phyloP scores from a whole-genome alignment of 2,797 vertebrate genomes.

The Phalanger gymnotis region DNA sequence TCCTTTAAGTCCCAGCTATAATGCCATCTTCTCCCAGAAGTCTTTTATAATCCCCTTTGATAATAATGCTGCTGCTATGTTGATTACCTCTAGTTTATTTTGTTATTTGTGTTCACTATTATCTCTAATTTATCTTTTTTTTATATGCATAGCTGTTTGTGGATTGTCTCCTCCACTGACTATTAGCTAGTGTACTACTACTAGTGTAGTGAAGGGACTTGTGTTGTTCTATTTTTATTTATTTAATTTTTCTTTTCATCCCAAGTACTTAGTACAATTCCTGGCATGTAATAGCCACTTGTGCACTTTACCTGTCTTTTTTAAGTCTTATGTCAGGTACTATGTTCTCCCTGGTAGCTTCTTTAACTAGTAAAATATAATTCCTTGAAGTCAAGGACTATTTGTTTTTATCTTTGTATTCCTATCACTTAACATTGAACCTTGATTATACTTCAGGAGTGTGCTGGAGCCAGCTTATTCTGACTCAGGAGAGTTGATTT shows the following conservation, averaged over 20 bases:
- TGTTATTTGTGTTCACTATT: neutral
- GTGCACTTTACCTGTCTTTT: neutral
- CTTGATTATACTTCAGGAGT: neutral
- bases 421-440: neutral
- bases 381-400: neutral
- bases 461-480: neutral
- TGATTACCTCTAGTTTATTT: neutral
- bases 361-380: neutral
- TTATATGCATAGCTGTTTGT: neutral
- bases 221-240: neutral
- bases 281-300: neutral
- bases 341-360: neutral
- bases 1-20: neutral
- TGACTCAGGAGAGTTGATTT: neutral
- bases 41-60: neutral
- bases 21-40: neutral
- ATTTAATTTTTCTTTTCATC: neutral
- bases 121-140: neutral
- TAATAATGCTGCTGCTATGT: neutral
- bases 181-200: neutral
- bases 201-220: neutral
- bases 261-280: neutral
- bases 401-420: neutral
- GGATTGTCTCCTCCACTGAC: neutral
- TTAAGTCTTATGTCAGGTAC: neutral